These are phyloP conservation scores for Oscheius onirici DNA, from an alignment of 2,888 invertebrate genomes.

Conservation along the genomic window DNA sequence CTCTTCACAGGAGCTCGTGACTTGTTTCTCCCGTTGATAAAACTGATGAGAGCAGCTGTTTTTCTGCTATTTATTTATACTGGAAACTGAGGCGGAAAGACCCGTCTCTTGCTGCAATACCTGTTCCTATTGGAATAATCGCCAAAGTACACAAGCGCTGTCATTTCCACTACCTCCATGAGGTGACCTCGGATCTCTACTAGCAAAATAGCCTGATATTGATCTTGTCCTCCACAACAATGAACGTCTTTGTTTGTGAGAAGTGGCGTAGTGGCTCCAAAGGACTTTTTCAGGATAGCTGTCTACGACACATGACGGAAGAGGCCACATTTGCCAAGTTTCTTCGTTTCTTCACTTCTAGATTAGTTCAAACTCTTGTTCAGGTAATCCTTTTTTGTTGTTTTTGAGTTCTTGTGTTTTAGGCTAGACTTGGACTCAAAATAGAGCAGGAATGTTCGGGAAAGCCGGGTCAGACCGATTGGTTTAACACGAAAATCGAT, in stretches of 20 bases:
- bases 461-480: constrained; percentile 19
- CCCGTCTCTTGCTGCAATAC: neutral
- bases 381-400: constrained; percentile 8
- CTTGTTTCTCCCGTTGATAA: constrained; percentile 4
- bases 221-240: too few species aligned
- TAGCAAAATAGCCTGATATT: too few species aligned
- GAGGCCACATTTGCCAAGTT: constrained; percentile 20
- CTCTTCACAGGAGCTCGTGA: neutral
- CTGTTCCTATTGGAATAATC: constrained; percentile 2
- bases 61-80: neutral
- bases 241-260: too few species aligned
- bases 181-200: too few species aligned
- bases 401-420: neutral
- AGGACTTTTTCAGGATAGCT: neutral
- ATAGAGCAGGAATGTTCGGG: constrained; percentile 22
- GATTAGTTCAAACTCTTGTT: constrained; percentile 24
- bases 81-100: neutral
- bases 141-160: neutral
- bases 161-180: neutral
- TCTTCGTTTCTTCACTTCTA: constrained; percentile 20
- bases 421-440: constrained; percentile 27
- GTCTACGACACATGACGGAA: neutral
- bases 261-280: too few species aligned
- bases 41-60: neutral
- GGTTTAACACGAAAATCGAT: constrained; percentile 39